Evolutionary conservation across 2,113 vertebrate species (phyloP).

Genomic region (Tichodroma muraria): DNA sequence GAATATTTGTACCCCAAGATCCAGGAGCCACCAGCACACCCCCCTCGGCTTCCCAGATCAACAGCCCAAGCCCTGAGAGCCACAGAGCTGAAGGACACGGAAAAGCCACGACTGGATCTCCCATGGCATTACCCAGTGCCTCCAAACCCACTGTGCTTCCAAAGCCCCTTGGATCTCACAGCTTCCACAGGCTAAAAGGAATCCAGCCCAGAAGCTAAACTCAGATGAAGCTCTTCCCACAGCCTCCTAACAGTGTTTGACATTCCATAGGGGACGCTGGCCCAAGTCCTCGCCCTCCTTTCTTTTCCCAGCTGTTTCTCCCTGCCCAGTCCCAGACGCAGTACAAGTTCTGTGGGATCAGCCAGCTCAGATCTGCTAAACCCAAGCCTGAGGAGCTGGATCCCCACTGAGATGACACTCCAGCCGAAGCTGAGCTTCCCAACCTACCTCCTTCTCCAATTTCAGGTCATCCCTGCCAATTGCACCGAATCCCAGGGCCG

Average conservation of each 20-base stretch:
- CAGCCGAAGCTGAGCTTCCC: background rate
- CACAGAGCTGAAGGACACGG: rapidly evolving
- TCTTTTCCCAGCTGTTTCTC: background rate
- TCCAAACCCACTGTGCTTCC: background rate
- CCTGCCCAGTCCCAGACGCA: background rate
- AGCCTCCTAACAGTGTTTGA: background rate
- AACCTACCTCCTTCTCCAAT: background rate
- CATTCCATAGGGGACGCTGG: background rate
- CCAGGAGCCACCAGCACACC: background rate
- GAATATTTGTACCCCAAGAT: too few species aligned
- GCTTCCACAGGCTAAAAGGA: background rate
- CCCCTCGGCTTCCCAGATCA: background rate
- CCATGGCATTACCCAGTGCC: background rate
- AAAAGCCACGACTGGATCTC: background rate
- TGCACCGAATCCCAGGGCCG: rapidly evolving
- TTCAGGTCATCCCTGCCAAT: rapidly evolving
- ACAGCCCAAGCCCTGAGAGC: background rate
- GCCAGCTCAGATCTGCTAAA: background rate
- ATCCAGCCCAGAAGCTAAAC: background rate
- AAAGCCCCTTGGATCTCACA: background rate
- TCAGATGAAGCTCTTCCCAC: background rate
- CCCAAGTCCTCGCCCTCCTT: background rate
- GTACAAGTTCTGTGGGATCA: background rate
- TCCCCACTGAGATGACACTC: background rate
- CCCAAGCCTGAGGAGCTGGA: background rate